Base-by-base conservation (phyloP, 2,113 vertebrate genomes). In the Egretta garzetta region DNA sequence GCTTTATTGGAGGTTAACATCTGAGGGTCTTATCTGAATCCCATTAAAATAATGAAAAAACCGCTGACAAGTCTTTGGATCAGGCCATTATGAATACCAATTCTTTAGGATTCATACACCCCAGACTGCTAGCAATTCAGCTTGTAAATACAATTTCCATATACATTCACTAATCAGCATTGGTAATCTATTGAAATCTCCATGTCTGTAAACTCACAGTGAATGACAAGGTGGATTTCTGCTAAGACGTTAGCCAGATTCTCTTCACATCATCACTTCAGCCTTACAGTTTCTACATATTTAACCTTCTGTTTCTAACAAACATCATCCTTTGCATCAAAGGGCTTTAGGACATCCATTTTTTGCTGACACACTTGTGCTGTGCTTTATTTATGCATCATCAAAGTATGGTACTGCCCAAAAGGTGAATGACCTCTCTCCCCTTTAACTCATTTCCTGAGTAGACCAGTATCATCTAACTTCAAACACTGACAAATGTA, bases 401-500 rank as follows among this genome's bases (percentile, higher is more conserved):
- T 85, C 91, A 85, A 93, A 96, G 91, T 62, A 55, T 82, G 74
- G 90, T 16, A 14, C 91, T 94, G 86, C 89, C 96, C 96, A 94
- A 92, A 86, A 96, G 94, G 97, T 96, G 95, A 86, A 58, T 27
- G 83, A 77, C 91, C 84, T 91, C 63, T 73, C 59, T 95, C 89
- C 87, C 89, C 84, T 97, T 70, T 77, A 88, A 67, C 89, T 96
- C 84, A 71, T 95, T 96, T 95, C 84, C 91, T 77, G 93, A 95
- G 94, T 2, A 97, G 93, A 95, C 96, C 93, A 88, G 74, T 97
- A 97, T 96, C 94, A 91, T 88, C 89, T 76, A 73, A 55, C 94
- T 97, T 95, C 89, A 94, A 67, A 96, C 79, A 74, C 91, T 97
- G 97, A 97, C 95, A 96, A 96, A 97, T 97, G 97, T 97, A 97